phyloP scores from a whole-genome alignment of 2,113 vertebrate genomes.

The Ellobius talpinus region DNA sequence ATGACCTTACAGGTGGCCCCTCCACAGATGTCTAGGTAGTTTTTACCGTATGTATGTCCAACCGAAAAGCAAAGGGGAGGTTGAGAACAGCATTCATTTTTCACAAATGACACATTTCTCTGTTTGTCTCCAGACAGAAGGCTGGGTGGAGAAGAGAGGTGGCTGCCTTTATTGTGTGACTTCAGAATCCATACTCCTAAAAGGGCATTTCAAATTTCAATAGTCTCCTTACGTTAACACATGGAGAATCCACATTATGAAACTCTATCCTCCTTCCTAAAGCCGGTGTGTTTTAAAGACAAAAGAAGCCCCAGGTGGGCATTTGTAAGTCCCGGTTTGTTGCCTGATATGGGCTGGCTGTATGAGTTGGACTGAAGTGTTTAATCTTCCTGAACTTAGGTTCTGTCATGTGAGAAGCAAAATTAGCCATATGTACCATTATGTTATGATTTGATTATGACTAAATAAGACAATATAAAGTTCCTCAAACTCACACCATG shows the following conservation, averaged over 20 bases:
- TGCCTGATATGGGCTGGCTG: not conserved
- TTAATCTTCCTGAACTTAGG: slow-evolving; percentile 30
- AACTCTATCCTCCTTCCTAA: not conserved
- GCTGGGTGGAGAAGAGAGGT: not conserved
- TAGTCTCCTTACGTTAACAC: not conserved
- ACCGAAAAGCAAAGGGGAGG: not conserved
- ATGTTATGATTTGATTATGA: not conserved
- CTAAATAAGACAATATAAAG: slow-evolving; percentile 1
- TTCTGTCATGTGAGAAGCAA: slow-evolving; percentile 8
- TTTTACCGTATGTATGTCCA: not conserved
- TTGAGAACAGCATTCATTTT: not conserved
- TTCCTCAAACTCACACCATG: not conserved
- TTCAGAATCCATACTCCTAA: not conserved
- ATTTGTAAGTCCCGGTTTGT: slow-evolving; percentile 16
- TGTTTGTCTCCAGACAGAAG: not conserved
- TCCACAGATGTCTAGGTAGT: not conserved
- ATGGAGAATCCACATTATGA: not conserved
- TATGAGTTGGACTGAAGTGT: slow-evolving; percentile 28
- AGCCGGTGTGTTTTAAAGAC: not conserved
- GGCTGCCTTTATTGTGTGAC: not conserved
- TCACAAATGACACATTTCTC: not conserved
- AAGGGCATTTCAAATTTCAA: not conserved
- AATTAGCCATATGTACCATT: not conserved
- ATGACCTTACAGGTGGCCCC: not conserved
- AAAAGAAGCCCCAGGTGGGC: not conserved